Evolutionary conservation across 2,797 vertebrate genomes (phyloP).

Genomic region (Crypturellus tataupa): DNA sequence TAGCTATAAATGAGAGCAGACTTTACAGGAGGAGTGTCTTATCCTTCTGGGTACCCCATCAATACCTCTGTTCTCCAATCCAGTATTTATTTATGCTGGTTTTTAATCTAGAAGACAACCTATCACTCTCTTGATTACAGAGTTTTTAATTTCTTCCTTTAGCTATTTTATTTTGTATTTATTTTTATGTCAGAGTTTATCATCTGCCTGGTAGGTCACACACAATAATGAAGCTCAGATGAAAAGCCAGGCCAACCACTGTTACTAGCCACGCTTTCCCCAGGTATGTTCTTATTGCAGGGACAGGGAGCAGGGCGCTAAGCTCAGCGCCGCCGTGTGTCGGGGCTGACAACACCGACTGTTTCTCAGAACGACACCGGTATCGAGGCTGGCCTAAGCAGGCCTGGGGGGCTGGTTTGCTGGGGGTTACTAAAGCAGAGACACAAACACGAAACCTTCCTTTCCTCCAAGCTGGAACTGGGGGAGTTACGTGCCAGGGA

Average conservation of each 20-base stretch:
- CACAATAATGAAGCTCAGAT: not conserved
- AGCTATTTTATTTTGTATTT: not conserved
- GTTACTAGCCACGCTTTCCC: not conserved
- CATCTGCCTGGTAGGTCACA: not conserved
- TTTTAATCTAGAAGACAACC: not conserved
- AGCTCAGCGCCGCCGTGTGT: constrained; percentile 36
- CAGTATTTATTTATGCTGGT: not conserved
- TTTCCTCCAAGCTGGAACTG: constrained; percentile 47
- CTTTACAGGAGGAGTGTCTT: not conserved
- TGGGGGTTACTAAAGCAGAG: constrained; percentile 40
- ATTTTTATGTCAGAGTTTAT: not conserved
- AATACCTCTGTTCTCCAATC: not conserved
- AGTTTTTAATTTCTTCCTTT: not conserved
- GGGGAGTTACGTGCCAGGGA: constrained; percentile 39
- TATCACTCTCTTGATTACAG: not conserved
- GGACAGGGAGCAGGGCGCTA: not conserved
- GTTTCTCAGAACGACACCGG: constrained; percentile 44
- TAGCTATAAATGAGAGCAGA: not conserved
- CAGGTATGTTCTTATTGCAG: not conserved
- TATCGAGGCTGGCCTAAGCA: constrained; percentile 11
- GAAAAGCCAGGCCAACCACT: not conserved
- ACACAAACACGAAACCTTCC: constrained; percentile 24
- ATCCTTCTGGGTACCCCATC: not conserved
- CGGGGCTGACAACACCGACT: constrained; percentile 13
- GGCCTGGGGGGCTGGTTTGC: constrained; percentile 41